A percentile compares a stretch with the other conserved stretches of the same genome.
Evolutionary conservation across 1,140 invertebrate genomes (phyloP).

Genomic region (Paraescarpia echinospica): DNA sequence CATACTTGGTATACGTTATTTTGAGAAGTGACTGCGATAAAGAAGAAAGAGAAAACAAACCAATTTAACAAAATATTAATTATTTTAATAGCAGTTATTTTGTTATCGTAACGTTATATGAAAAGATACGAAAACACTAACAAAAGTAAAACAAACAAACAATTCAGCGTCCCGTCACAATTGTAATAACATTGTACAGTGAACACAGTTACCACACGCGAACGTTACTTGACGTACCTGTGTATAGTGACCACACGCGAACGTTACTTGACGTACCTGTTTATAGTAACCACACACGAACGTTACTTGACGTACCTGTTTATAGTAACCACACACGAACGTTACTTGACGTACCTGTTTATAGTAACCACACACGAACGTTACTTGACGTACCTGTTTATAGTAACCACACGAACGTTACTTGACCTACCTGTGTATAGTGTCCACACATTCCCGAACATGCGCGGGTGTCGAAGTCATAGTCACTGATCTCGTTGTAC

Average conservation of each 20-base stretch:
- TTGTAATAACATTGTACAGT: too few species aligned
- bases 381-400: background rate
- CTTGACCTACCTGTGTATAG: conserved; percentile 35
- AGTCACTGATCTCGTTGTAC: background rate
- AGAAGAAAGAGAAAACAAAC: background rate
- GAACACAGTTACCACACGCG: too few species aligned
- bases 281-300: background rate
- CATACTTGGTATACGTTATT: too few species aligned
- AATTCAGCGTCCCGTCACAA: too few species aligned
- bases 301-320: background rate
- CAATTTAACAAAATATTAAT: background rate
- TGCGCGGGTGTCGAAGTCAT: conserved; percentile 9
- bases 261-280: too few species aligned
- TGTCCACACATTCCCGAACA: conserved; percentile 32
- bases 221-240: too few species aligned
- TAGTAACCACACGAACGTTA: background rate
- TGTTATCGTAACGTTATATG: too few species aligned
- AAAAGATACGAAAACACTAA: too few species aligned
- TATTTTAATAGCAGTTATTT: background rate
- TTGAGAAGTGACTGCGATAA: background rate
- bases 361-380: background rate
- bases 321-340: background rate
- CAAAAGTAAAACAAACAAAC: too few species aligned
- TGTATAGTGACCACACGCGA: too few species aligned
- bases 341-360: background rate